A percentile compares a stretch with the other conserved stretches of the same genome.
These are phyloP conservation scores for Dyspetes luteomarginatus DNA, from an alignment of 2,888 invertebrate genomes.

Conservation along the genomic window DNA sequence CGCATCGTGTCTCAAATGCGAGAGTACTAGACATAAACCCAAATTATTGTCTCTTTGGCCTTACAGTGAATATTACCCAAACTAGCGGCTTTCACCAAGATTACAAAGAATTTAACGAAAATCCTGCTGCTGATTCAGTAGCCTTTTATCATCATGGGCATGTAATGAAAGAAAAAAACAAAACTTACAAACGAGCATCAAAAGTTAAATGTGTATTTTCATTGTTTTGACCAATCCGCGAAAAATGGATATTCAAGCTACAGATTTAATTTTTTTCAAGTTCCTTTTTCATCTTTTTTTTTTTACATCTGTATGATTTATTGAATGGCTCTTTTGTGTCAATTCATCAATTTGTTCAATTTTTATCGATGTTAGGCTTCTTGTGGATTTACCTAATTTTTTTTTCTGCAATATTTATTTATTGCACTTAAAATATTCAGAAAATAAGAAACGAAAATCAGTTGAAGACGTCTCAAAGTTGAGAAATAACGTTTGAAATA, in stretches of 20 bases:
- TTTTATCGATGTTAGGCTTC: neutral
- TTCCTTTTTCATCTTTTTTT: neutral
- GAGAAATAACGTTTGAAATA: neutral
- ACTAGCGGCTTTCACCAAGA: conserved; percentile 81
- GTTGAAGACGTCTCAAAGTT: neutral
- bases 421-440: neutral
- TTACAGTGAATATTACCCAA: conserved; percentile 80
- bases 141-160: conserved; percentile 82
- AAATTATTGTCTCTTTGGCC: conserved; percentile 82
- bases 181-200: conserved; percentile 24
- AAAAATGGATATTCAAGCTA: neutral
- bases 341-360: neutral
- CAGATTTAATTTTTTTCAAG: neutral
- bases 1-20: conserved; percentile 69
- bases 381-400: too few relatives aligned
- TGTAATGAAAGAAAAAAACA: conserved; percentile 50
- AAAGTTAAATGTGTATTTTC: conserved; percentile 56
- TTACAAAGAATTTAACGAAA: conserved; percentile 81
- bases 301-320: neutral
- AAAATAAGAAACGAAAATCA: neutral
- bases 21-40: conserved; percentile 62
- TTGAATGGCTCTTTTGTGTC: too few relatives aligned
- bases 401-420: too few relatives aligned
- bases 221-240: conserved; percentile 69
- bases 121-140: conserved; percentile 79